A percentile compares a stretch with the other conserved stretches of the same genome.
These are phyloP conservation scores for Strongylocentrotus purpuratus DNA, from an alignment of 35 echinoderm and acorn worm species.

Conservation along the genomic window DNA sequence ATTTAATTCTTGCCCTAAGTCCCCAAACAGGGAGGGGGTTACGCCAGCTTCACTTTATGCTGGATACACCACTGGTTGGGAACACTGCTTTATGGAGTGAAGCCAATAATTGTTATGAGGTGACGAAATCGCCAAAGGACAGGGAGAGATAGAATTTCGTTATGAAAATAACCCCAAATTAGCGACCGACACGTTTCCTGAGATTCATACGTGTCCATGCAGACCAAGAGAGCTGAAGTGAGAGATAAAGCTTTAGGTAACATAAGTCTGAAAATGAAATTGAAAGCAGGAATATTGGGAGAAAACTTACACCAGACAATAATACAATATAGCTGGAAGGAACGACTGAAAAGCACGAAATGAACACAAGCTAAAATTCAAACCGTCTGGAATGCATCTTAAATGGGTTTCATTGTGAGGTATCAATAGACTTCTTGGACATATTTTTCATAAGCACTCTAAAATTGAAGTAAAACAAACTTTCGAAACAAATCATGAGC, in stretches of 20 bases:
- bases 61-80: not conserved
- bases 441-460: not conserved
- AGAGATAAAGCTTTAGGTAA: not conserved
- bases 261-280: not conserved
- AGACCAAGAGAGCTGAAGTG: not conserved
- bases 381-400: not conserved
- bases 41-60: not conserved
- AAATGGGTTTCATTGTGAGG: not conserved
- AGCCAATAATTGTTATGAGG: not conserved
- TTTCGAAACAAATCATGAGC: not conserved
- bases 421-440: not conserved
- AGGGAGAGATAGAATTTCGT: not conserved
- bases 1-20: no score
- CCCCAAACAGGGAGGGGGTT: not conserved
- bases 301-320: not conserved
- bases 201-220: not conserved
- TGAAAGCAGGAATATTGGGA: not conserved
- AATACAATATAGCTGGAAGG: not conserved
- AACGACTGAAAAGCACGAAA: not conserved
- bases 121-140: not conserved
- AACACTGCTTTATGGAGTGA: not conserved
- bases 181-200: not conserved
- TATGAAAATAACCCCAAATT: not conserved
- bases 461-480: not conserved
- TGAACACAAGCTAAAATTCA: not conserved